Evolutionary conservation across 23 tunicate species (phyloP), one percentile per base, ranked within the genome.

Genomic region (Trididemnum nubilum): DNA sequence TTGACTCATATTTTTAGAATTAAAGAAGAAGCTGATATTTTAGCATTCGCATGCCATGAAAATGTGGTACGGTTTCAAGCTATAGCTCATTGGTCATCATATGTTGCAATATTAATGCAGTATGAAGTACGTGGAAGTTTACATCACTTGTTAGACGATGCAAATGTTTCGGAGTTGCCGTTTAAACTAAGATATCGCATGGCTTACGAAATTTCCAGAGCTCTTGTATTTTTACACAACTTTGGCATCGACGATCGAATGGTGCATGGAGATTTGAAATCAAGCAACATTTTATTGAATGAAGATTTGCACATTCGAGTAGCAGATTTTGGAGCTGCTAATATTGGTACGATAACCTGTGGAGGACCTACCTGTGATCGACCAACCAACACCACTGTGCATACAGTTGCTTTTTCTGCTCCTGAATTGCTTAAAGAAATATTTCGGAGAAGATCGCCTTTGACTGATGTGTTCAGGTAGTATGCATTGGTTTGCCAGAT

Each of bases 261-360:
- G 28, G 73, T 83, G 26, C 87, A 83, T 83, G 87, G 87, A 25
- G 87, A 83, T 39, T 61, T 83, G 33, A 83, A 83, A 73, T 22
- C 81, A 36, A 73, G 60, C 34, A 83, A 83, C 51, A 57, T 73
- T 57, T n/a, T 83, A 23, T 37, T 83, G 12, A 83, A 58, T 64
- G 81, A 80, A 63, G 73, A 36, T 36, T 32, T 82, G 26, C 86
- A 35, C 21, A 34, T 82, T 69, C 86, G 86, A 0, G 77, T 82
- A 51, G 86, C 59, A 1, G 86, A 82, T 70, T 82, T 82, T 82
- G 86, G 86, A 5, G 86, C 86, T 32, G 78, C 86, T 1, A 33
- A 38, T 1, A 49, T 82, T 28, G 86, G 63, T 0, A 82, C 86
- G 0, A 82, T 49, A 67, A 70, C 86, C 24, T 70, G 77, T 51